A percentile compares a stretch with the other conserved stretches of the same genome.
Conservation (phyloP, 2,113 vertebrate genomes). For the Myotis yumanensis region DNA sequence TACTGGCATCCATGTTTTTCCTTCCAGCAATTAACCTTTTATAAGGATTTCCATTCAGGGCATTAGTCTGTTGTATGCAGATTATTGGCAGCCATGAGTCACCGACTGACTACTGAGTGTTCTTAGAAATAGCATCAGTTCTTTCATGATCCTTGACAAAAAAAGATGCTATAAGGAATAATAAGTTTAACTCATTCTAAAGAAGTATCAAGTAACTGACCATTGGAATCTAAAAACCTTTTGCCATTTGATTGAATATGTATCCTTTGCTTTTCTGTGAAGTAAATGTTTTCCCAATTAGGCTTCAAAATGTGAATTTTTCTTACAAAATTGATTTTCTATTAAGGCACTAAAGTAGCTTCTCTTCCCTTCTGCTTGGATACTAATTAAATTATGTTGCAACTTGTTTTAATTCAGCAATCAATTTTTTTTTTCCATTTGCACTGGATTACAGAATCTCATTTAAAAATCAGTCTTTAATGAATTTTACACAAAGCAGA, state of each 20-base stretch:
- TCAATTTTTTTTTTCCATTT: constrained; percentile 71
- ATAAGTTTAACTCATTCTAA: constrained; percentile 25
- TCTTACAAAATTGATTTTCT: constrained; percentile 76
- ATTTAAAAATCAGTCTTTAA: constrained; percentile 65
- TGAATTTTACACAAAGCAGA: constrained; percentile 51
- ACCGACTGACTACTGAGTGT: background rate
- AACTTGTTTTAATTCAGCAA: constrained; percentile 71
- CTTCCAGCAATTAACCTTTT: constrained; percentile 28
- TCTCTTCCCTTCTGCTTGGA: constrained; percentile 60
- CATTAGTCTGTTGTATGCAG: background rate
- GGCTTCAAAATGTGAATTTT: constrained; percentile 73
- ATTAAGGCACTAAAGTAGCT: constrained; percentile 71
- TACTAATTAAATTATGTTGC: constrained; percentile 74
- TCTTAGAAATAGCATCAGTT: constrained; percentile 24
- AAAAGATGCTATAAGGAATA: background rate
- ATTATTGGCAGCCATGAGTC: background rate
- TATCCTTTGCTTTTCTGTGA: constrained; percentile 62
- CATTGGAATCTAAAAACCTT: constrained; percentile 6
- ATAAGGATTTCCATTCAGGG: background rate
- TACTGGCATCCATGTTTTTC: background rate
- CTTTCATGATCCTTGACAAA: constrained; percentile 4
- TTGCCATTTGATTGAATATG: constrained; percentile 53
- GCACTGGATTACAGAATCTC: constrained; percentile 59
- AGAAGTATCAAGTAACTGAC: constrained; percentile 13
- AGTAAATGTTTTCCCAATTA: constrained; percentile 76